Evolutionary conservation across 2,888 invertebrate genomes (phyloP).

Genomic region (Lysandra bellargus): DNA sequence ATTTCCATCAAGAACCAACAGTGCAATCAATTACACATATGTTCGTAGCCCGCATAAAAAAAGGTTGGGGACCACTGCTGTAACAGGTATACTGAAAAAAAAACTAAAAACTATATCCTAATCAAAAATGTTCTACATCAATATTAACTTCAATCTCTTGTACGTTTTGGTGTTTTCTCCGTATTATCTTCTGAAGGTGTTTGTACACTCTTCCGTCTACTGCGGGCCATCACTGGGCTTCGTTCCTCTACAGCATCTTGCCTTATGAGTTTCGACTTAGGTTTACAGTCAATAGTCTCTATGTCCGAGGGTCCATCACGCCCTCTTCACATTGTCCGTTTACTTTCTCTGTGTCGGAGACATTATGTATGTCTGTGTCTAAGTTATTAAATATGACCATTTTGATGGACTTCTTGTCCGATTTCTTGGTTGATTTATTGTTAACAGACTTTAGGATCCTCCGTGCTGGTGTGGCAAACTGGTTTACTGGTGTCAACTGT

Average conservation of each 20-base stretch:
- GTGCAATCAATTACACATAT: too few species aligned
- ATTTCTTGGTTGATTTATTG: constrained; percentile 44
- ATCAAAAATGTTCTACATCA: not conserved
- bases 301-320: constrained; percentile 44
- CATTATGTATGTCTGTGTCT: constrained; percentile 43
- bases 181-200: constrained; percentile 38
- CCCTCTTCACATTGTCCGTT: constrained; percentile 27
- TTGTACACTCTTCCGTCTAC: constrained; percentile 53
- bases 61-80: too few species aligned
- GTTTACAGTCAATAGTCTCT: constrained; percentile 51
- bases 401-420: constrained; percentile 60
- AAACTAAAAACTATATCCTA: not conserved
- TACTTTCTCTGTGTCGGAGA: constrained; percentile 35
- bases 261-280: constrained; percentile 47
- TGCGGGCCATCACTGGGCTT: constrained; percentile 55
- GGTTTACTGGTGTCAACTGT: constrained; percentile 51
- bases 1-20: too few species aligned
- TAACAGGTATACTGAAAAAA: not conserved
- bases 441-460: constrained; percentile 63
- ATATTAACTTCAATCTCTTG: constrained; percentile 23
- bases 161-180: constrained; percentile 23
- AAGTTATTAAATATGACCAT: constrained; percentile 59
- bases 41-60: too few species aligned
- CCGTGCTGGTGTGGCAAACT: constrained; percentile 61
- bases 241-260: constrained; percentile 53